A percentile compares a stretch with the other conserved stretches of the same genome.
Evolutionary conservation across 2,797 vertebrate genomes (phyloP).

Genomic region (Sebastes goodei): DNA sequence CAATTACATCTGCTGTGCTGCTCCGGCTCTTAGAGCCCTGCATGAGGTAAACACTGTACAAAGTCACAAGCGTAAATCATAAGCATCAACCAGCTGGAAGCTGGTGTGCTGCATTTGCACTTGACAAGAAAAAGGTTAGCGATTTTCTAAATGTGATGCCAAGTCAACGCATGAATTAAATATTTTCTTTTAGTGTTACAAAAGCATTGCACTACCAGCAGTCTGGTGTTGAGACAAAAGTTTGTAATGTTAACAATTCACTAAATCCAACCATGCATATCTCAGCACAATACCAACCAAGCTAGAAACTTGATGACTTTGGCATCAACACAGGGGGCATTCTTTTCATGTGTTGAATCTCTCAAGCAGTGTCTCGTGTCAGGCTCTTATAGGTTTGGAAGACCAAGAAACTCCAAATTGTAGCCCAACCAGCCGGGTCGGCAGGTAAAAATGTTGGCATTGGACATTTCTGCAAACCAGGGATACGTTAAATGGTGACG

Average conservation of each 20-base stretch:
- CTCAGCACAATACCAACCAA: background rate
- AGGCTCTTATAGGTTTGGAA: background rate
- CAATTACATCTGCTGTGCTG: background rate
- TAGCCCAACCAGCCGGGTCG: fast-evolving
- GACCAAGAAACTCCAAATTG: background rate
- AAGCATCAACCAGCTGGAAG: background rate
- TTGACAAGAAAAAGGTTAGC: background rate
- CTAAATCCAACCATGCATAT: background rate
- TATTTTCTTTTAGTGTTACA: background rate
- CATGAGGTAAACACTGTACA: background rate
- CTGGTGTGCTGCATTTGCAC: background rate
- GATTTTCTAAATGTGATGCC: background rate
- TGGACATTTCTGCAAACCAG: background rate
- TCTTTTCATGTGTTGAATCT: background rate
- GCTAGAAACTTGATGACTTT: background rate
- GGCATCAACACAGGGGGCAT: background rate
- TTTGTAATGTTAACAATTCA: background rate
- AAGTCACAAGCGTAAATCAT: background rate
- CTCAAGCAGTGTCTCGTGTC: background rate
- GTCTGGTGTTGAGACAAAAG: background rate
- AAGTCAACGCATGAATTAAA: background rate
- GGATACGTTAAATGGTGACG: too few species aligned
- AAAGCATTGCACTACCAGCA: background rate
- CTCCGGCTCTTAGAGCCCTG: background rate
- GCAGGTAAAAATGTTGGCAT: too few species aligned